phyloP scores from a whole-genome alignment of 2,113 vertebrate genomes.

The Microtus richardsoni region DNA sequence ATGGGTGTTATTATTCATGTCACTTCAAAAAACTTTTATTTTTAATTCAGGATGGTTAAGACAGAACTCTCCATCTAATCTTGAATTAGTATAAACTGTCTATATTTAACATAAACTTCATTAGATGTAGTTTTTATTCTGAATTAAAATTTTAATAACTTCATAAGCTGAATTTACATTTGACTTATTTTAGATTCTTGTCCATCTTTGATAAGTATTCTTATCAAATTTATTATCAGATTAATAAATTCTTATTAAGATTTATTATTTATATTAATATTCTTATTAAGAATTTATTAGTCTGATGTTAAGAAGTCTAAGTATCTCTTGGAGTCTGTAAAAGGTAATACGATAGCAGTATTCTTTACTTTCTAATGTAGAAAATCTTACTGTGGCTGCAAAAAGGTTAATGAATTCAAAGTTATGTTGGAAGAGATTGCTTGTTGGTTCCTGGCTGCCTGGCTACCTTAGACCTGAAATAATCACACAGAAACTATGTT shows the following conservation, averaged over 20 bases:
- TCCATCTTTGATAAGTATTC: neutral
- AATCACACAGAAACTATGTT: too few relatives aligned
- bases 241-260: too few relatives aligned
- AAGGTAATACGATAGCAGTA: neutral
- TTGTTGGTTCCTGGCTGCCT: too few relatives aligned
- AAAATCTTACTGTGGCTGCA: neutral
- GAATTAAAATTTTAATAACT: neutral
- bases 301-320: neutral
- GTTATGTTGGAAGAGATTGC: neutral
- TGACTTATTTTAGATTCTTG: neutral
- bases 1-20: neutral
- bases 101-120: neutral
- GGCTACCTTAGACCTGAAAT: too few relatives aligned
- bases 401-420: conserved; percentile 32
- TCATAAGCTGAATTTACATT: neutral
- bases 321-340: neutral
- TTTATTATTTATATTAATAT: too few relatives aligned
- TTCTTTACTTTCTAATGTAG: neutral
- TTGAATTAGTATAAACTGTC: neutral
- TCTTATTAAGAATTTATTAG: too few relatives aligned
- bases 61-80: neutral
- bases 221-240: too few relatives aligned
- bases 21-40: neutral
- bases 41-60: neutral
- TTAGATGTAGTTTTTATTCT: neutral